Base-by-base conservation (phyloP, 2,888 invertebrate genomes). In the Anthophora plumipes region DNA sequence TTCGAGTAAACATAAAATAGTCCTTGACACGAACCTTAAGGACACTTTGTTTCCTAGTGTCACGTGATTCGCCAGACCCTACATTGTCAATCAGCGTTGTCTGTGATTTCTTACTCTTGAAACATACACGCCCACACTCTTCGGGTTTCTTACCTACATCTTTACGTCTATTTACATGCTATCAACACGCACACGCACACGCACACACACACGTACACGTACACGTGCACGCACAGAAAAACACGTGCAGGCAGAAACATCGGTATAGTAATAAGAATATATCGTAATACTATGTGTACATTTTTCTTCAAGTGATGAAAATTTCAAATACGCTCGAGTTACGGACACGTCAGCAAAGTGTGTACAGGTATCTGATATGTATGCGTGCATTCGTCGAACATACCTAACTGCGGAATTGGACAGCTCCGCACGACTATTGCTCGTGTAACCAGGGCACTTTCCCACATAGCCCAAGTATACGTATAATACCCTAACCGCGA, bases 1-100 rank as follows among this genome's bases (percentile, higher is more conserved):
- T 57, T 37, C 43, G 8, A 37, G 66, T 20, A n/a, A 60, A 60
- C 20, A n/a, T 20, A 41, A 25, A 37, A 50, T 43, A 57, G 12
- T 69, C 43, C 17, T 55, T 41, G 50, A 8, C 55, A 52, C 73
- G 39, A 69, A 92, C 90, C 89, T 92, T 93, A 93, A 93, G 93
- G 92, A 92, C 93, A 93, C 93, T 93, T 93, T 91, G 91, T 91
- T 92, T 92, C 89, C 89, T 92, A 77, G 77, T 91, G 82, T 88
- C 88, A 83, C 66, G 20, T 55, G 11, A 54, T 66, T 37, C 5
- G 31, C 20, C 85, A 86, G 87, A 84, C 84, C n/a, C 84, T 83
- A 4, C 59, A 37, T n/a, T n/a, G 31, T 20, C 31, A 31, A 14
- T 39, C 20, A n/a, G n/a, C 12, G 31, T 57, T 12, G 55, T 31